Evolutionary conservation across 2,888 invertebrate genomes (phyloP), one percentile per base, ranked within the genome.

Genomic region (Hypsopygia costalis): DNA sequence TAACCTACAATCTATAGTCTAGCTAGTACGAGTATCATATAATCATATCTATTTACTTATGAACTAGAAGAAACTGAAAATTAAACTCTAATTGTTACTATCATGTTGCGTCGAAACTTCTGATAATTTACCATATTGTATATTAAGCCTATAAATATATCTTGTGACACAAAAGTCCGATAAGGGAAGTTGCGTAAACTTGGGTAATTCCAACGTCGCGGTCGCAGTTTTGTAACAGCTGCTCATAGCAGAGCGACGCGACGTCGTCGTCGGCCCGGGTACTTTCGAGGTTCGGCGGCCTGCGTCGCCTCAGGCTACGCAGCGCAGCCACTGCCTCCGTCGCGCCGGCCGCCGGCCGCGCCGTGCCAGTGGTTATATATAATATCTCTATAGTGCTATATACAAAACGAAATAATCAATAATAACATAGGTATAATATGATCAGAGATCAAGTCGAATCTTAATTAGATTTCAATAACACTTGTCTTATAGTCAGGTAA

Each of bases 151-250:
- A 58, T n/a, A n/a, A n/a, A n/a, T n/a, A n/a, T 62, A 62, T 68
- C 55, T 60, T 51, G 55, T 62, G 57, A 54, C 56, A 68, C 62
- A 66, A 75, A 71, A 71, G 68, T 69, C 69, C 61, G 69, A 69
- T 73, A 75, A 73, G 71, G 72, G 76, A 78, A 68, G 65, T 79
- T 80, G 72, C 75, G 71, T 74, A 77, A 80, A 71, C 65, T 75
- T 79, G 67, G 58, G 68, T 52, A 79, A 78, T 65, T 63, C 58
- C 64, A 59, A 52, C 59, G 59, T 62, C 65, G 62, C 68, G 58
- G 55, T 68, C 67, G 62, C 69, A 55, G 69, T 83, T 81, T 81
- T 80, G 81, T 75, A 81, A 81, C 65, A 65, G 60, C 61, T 63
- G 62, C 61, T 50, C 45, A 40, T 52, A 55, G 52, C 54, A 51